These are phyloP conservation scores for Poeciliopsis gracilis DNA, from an alignment of 2,797 vertebrate genomes.

Conservation along the genomic window DNA sequence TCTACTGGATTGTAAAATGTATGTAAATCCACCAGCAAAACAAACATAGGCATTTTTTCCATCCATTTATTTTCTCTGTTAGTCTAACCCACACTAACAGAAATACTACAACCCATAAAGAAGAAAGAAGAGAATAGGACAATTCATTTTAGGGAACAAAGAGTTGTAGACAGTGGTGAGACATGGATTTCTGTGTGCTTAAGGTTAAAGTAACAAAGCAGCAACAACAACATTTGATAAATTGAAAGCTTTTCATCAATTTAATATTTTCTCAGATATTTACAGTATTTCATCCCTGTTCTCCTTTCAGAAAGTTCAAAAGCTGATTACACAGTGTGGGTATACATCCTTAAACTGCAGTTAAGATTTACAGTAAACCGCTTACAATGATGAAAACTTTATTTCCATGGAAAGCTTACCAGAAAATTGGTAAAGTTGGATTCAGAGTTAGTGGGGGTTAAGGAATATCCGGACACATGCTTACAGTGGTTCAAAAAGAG, in stretches of 20 bases:
- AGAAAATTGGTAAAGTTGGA: neutral
- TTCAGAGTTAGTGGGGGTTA: slow-evolving; percentile 6
- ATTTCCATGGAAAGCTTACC: neutral
- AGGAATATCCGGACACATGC: neutral
- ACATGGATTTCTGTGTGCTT: neutral
- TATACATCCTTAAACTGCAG: neutral
- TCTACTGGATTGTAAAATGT: neutral
- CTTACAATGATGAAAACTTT: slow-evolving; percentile 9
- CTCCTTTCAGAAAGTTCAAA: neutral
- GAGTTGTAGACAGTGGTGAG: neutral
- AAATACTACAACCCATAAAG: neutral
- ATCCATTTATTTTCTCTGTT: neutral
- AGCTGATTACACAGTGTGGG: neutral
- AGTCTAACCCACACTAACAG: neutral
- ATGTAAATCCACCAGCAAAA: neutral
- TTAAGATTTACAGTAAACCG: neutral
- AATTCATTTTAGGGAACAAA: neutral
- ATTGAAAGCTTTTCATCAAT: neutral
- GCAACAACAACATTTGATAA: neutral
- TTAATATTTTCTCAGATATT: neutral
- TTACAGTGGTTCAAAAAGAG: neutral
- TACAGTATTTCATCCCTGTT: neutral
- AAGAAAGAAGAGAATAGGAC: neutral
- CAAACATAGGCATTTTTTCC: neutral
- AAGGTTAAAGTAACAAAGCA: neutral